Base-by-base conservation (phyloP, 92 coral and sea anemone species). In the Virgularia gustaviana region DNA sequence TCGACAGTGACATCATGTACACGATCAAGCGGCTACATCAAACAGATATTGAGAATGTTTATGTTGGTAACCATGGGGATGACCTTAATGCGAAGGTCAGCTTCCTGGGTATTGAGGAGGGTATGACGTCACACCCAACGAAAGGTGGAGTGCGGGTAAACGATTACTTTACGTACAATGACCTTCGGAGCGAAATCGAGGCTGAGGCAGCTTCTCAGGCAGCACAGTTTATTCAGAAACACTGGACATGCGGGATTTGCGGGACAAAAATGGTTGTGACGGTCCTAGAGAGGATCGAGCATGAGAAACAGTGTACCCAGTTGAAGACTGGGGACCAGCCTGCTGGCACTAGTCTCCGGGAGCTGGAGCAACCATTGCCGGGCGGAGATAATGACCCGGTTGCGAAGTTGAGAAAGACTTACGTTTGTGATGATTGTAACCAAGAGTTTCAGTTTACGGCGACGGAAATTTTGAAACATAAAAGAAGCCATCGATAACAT, bases 261-360 rank as follows among this genome's bases (percentile, higher is more conserved):
- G 91, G 92, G 7, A 75, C 81, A 70, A 92, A 92, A 56, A 79
- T 92, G 98, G 71, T 92, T n/a, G 94, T 86, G 16, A 92, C 98
- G 10, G 96, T 92, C 30, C 80, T 92, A 36, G 90, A 92, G 74
- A 83, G 90, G 75, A 57, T 92, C 29, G 85, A 87, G 41, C 98
- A 92, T 59, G 90, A 89, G 70, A 85, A 87, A 15, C 87, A 68
- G 24, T 88, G 95, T 52, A 72, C 44, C 6, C 75, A 52, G 13
- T 67, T 51, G 25, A 71, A 65, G 32, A 62, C 75, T 16, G 45
- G 49, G 22, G 65, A 11, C 11, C 42, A 34, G 27, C 30, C 58
- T 27, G 75, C 54, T 18, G 63, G 15, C 49, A 49, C 57, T 3
- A 22, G 38, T 11, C 49, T 52, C 31, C 19, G 19, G 15, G 56